Conservation (phyloP, 2,113 vertebrate species). For the Chaetorhynchus papuensis region DNA sequence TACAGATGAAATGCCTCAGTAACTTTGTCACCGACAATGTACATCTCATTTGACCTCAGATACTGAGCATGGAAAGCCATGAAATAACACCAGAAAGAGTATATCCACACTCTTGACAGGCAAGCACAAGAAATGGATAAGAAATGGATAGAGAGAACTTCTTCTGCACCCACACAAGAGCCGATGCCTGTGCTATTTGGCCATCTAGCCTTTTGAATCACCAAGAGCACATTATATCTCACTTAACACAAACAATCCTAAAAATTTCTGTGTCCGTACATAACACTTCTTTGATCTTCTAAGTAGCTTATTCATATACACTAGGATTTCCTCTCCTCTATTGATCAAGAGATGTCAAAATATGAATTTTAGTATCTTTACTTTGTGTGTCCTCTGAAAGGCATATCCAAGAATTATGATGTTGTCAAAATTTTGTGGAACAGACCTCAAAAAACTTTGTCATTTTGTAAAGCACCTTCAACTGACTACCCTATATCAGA, state of each 20-base stretch:
- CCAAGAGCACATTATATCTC: background rate
- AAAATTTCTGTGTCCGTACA: background rate
- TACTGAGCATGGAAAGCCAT: background rate
- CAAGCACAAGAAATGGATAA: background rate
- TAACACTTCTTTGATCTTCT: background rate
- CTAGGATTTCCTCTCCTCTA: background rate
- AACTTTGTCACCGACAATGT: background rate
- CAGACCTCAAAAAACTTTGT: background rate
- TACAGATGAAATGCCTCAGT: background rate
- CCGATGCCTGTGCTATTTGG: fast-evolving
- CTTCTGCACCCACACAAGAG: background rate
- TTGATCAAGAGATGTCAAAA: background rate
- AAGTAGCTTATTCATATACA: background rate
- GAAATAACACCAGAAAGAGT: background rate
- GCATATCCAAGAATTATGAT: background rate
- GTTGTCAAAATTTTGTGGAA: background rate
- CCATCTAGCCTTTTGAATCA: background rate
- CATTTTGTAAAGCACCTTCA: background rate
- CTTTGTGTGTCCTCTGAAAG: background rate
- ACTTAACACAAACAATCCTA: background rate
- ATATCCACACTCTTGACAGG: background rate
- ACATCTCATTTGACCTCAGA: background rate
- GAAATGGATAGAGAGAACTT: background rate
- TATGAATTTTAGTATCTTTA: background rate
- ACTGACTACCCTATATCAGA: background rate